A percentile compares a stretch with the other conserved stretches of the same genome.
Conservation (phyloP, 2,113 vertebrate genomes). For the Holacanthus passer region DNA sequence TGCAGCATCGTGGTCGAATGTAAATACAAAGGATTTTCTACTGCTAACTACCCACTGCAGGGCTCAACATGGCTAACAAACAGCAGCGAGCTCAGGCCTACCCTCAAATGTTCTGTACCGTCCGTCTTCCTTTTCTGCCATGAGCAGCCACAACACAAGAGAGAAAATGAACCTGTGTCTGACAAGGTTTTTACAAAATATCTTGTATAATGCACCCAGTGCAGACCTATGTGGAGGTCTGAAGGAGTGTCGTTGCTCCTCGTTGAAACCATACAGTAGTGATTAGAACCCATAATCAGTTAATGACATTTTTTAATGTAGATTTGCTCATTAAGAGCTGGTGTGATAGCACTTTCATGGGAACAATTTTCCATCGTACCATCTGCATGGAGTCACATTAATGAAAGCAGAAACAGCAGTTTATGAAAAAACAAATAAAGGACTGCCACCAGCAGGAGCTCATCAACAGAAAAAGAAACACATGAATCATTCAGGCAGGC, state of each 20-base stretch:
- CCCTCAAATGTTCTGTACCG: constrained; percentile 31
- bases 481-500: not conserved
- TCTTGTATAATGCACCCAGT: not conserved
- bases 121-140: constrained; percentile 69
- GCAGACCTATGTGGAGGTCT: not conserved
- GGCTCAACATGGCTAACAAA: constrained; percentile 5
- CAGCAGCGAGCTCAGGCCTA: constrained; percentile 39
- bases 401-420: not conserved
- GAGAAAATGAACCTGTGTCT: not conserved
- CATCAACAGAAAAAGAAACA: not conserved
- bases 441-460: not conserved
- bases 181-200: not conserved
- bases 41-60: not conserved
- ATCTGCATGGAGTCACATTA: not conserved
- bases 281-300: not conserved
- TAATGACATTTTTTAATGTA: not conserved
- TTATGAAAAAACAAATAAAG: not conserved
- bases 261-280: not conserved
- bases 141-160: constrained; percentile 28
- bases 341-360: not conserved
- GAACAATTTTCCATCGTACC: not conserved
- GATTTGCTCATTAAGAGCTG: not conserved
- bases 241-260: not conserved
- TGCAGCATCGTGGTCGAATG: not conserved
- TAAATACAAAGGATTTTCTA: constrained; percentile 11